Percentiles rank a stretch among this genome's conserved stretches.
Evolutionary conservation across 53 echinoderm and acorn worm genomes (phyloP).

Genomic region (Paracentrotus lividus): DNA sequence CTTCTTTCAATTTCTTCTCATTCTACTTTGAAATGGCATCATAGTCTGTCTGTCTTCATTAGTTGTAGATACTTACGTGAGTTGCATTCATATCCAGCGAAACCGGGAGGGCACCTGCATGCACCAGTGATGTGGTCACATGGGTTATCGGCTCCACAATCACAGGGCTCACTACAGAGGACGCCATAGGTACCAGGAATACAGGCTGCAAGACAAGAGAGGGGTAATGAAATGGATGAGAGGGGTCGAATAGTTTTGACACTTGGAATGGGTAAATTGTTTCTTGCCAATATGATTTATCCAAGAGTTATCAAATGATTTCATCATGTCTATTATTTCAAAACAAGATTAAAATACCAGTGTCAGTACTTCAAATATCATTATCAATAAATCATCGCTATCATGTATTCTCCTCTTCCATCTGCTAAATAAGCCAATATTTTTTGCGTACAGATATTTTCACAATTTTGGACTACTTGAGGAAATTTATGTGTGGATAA

Average conservation of each 20-base stretch:
- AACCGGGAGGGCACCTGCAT: constrained; percentile 84
- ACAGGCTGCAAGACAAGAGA: constrained; percentile 64
- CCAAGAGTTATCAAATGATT: no score
- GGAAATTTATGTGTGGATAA: no score
- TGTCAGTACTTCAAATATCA: no score
- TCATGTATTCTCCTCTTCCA: no score
- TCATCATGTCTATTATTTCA: no score
- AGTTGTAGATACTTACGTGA: constrained; percentile 76
- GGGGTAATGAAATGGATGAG: background rate
- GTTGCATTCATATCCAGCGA: constrained; percentile 87
- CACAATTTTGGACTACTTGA: no score
- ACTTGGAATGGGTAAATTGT: background rate
- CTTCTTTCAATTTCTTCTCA: background rate
- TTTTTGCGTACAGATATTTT: no score
- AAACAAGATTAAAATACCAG: no score
- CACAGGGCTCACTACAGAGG: constrained; percentile 79
- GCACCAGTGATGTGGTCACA: constrained; percentile 90
- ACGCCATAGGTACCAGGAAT: constrained; percentile 79
- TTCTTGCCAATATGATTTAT: no score
- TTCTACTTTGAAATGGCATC: background rate
- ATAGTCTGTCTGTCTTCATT: background rate
- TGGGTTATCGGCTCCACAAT: constrained; percentile 80
- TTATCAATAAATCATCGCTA: no score
- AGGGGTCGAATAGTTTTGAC: background rate
- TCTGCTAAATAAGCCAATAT: no score